Percentiles rank a stretch among this genome's conserved stretches.
Conservation (phyloP, 2,797 vertebrate species). For the Neosilurus hyrtlii region DNA sequence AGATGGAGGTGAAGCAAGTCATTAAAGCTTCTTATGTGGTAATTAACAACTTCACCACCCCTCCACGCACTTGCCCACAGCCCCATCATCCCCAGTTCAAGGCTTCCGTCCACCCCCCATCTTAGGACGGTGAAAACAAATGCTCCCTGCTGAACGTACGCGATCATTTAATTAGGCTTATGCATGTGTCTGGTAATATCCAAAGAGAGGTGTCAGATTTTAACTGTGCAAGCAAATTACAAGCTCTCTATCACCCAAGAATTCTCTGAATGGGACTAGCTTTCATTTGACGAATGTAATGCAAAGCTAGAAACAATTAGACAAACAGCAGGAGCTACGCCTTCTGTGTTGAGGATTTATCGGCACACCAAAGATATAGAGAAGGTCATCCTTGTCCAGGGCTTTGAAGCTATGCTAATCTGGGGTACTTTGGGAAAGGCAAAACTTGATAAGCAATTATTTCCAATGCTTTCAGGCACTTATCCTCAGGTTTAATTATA, state of each 20-base stretch:
- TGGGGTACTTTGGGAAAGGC: slow-evolving; percentile 42
- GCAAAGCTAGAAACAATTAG: slow-evolving; percentile 55
- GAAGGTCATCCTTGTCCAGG: slow-evolving; percentile 53
- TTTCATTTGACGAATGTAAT: slow-evolving; percentile 37
- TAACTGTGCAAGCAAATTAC: slow-evolving; percentile 85
- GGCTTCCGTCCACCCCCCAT: slow-evolving; percentile 34
- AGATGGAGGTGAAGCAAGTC: slow-evolving; percentile 91
- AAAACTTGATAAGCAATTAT: slow-evolving; percentile 43
- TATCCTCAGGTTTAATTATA: slow-evolving; percentile 27
- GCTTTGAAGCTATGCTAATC: slow-evolving; percentile 54
- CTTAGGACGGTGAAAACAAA: slow-evolving; percentile 63
- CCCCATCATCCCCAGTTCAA: slow-evolving; percentile 47
- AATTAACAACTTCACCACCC: slow-evolving; percentile 82
- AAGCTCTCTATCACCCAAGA: slow-evolving; percentile 51
- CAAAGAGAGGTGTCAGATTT: slow-evolving; percentile 66
- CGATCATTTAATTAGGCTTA: slow-evolving; percentile 94
- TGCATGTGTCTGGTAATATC: slow-evolving; percentile 86
- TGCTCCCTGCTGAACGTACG: slow-evolving; percentile 82
- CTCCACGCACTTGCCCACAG: slow-evolving; percentile 10
- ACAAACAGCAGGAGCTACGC: slow-evolving; percentile 48
- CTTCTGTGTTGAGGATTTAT: slow-evolving; percentile 46
- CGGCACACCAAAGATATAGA: slow-evolving; percentile 44
- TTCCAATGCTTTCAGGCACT: slow-evolving; percentile 19
- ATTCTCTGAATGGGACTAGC: slow-evolving; percentile 47
- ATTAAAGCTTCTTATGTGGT: slow-evolving; percentile 95